phyloP scores from a whole-genome alignment of 2,888 invertebrate species.

The Watsonalla binaria region DNA sequence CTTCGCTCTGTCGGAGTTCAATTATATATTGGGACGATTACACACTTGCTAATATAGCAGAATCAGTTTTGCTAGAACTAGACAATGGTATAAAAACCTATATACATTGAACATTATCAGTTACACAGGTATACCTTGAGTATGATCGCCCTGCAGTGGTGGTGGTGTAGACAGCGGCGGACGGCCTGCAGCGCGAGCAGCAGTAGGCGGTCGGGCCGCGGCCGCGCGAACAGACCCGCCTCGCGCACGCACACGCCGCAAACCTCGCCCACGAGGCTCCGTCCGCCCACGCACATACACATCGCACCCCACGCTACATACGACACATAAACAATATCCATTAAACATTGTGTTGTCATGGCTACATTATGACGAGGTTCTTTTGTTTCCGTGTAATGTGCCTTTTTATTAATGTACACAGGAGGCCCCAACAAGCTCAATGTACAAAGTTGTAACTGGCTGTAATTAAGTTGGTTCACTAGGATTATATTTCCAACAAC shows the following conservation, averaged over 20 bases:
- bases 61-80: too few relatives aligned
- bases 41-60: constrained; percentile 1
- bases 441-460: too few relatives aligned
- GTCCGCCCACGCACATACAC: constrained; percentile 55
- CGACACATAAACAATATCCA: background rate
- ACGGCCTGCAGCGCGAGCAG: constrained; percentile 42
- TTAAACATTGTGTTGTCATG: too few relatives aligned
- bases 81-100: too few relatives aligned
- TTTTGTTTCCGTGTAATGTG: too few relatives aligned
- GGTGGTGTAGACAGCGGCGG: constrained; percentile 73
- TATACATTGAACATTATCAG: too few relatives aligned
- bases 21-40: background rate
- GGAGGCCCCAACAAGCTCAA: too few relatives aligned
- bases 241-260: constrained; percentile 44
- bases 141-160: constrained; percentile 80
- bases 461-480: too few relatives aligned
- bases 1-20: constrained; percentile 42
- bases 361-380: too few relatives aligned
- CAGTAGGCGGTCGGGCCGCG: constrained; percentile 30
- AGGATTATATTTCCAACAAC: too few relatives aligned
- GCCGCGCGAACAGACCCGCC: constrained; percentile 28
- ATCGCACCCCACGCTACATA: constrained; percentile 47
- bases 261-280: constrained; percentile 41
- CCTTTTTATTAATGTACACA: too few relatives aligned
- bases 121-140: constrained; percentile 70